Evolutionary conservation across 2,888 invertebrate genomes (phyloP).

Genomic region (Pristionchus maxplancki): DNA sequence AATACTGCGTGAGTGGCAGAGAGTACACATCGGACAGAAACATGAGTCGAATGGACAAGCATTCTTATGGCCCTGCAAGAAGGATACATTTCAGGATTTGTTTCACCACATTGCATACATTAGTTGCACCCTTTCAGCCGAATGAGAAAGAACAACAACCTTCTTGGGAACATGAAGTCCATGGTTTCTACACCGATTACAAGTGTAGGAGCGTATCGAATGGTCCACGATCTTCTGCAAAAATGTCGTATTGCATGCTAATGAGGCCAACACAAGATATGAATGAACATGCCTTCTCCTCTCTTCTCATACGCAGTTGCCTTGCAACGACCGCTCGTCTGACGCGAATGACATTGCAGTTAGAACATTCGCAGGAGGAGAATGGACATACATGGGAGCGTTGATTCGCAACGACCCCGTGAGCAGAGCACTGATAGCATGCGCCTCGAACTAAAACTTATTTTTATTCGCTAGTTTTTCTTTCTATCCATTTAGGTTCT

Average conservation of each 20-base stretch:
- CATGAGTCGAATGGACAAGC: neutral
- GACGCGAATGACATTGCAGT: neutral
- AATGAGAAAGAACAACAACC: no score
- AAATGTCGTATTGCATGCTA: neutral
- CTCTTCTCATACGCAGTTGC: conserved; percentile 17
- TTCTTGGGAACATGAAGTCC: neutral
- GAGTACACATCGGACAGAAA: neutral
- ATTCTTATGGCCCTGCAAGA: conserved; percentile 11
- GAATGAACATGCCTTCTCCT: neutral
- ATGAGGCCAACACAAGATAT: neutral
- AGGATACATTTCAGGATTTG: no score
- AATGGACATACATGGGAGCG: neutral
- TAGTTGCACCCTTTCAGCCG: no score
- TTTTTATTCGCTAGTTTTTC: neutral
- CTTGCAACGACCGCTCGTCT: neutral
- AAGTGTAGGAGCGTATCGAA: neutral
- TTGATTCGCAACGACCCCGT: neutral
- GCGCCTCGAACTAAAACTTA: conserved; percentile 32
- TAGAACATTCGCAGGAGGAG: neutral
- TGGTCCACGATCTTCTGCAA: neutral
- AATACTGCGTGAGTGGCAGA: neutral
- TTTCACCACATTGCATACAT: neutral
- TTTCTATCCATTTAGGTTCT: neutral
- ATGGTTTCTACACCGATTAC: conserved; percentile 32
- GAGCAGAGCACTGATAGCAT: neutral